Base-by-base conservation (phyloP, 1,140 invertebrate species). In the Ceratina australensis region DNA sequence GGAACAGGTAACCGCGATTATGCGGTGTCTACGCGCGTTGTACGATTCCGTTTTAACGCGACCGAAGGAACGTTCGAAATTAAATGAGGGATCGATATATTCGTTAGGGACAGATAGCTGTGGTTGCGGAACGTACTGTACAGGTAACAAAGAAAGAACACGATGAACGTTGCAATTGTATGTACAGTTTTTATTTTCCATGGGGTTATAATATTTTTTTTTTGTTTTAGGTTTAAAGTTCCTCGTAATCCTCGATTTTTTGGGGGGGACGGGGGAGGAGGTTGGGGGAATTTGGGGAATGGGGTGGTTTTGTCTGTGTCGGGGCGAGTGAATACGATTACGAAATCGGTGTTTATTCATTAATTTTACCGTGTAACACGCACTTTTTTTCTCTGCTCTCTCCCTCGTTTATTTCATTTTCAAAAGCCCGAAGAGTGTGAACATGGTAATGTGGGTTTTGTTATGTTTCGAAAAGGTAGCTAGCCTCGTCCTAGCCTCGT, bases 401-500 rank as follows among this genome's bases (percentile, higher is more conserved):
- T 54, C 85, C 56, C 54, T 65, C 61, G 67, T 83, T 68, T 67
- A 24, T 47, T 74, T 61, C 78, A 78, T 82, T 59, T 68, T 56
- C 72, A 33, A 78, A 69, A 82, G 77, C 85, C 69, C 80, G 71
- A 82, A 85, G 78, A 79, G 83, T 81, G 82, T 81, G 82, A 84
- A 83, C 77, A 52, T 85, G 85, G 82, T 16, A 78, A 80, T 90
- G 90, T 87, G 89, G 89, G 89, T 91, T 90, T 42, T 42, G 33
- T 42, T 42, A n/a, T n/a, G n/a, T 42, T 10, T 42, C 33, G 33
- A 42, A 42, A 42, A 42, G 33, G 33, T 42, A 42, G 89, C 90
- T 92, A 92, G 90, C 88, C 88, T 91, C 90, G 90, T 91, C 90
- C 90, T 89, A 92, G 91, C 91, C 91, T 92, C 91, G 90, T 88